Evolutionary conservation across 2,888 invertebrate species (phyloP).

Genomic region (Pseudococcus longispinus): DNA sequence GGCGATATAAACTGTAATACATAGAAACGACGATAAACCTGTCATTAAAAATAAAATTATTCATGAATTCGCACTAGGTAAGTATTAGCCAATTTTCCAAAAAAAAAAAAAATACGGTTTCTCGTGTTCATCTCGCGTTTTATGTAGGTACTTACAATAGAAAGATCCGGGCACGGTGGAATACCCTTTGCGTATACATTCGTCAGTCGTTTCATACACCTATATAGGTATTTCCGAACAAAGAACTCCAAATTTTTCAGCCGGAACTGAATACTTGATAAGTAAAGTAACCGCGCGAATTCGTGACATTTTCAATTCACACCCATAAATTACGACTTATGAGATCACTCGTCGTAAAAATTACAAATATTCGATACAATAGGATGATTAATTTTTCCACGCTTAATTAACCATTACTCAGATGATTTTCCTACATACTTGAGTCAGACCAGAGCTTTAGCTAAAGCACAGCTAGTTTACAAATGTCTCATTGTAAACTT

Average conservation of each 20-base stretch:
- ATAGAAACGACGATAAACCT: background rate
- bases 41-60: constrained; percentile 13
- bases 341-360: background rate
- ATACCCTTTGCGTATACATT: background rate
- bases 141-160: background rate
- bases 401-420: background rate
- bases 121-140: background rate
- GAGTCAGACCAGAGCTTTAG: background rate
- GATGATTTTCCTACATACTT: background rate
- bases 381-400: background rate
- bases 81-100: background rate
- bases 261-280: constrained; percentile 3
- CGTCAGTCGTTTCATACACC: too few species aligned
- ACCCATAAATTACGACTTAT: background rate
- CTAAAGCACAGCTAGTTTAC: too few species aligned
- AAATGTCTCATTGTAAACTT: background rate
- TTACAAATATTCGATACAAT: background rate
- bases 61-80: background rate
- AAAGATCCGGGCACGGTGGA: background rate
- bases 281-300: background rate
- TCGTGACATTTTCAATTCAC: constrained; percentile 8
- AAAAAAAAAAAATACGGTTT: background rate
- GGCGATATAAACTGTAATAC: background rate
- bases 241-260: background rate
- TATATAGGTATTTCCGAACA: background rate